These are phyloP conservation scores for Acleris laterana DNA, from an alignment of 2,888 invertebrate species.

Conservation along the genomic window DNA sequence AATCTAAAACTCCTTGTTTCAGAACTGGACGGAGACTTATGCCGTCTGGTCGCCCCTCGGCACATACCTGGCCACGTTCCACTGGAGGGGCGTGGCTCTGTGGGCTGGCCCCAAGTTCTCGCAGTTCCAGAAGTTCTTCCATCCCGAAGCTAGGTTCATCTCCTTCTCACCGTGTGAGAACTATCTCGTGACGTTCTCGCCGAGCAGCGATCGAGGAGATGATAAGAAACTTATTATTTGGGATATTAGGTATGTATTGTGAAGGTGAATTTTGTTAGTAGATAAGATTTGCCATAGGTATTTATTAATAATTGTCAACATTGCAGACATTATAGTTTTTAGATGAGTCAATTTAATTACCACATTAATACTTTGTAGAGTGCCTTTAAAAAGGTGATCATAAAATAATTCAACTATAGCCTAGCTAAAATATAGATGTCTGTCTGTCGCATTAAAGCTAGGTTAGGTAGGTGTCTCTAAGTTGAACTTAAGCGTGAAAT, in stretches of 20 bases:
- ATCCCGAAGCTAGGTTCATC: conserved; percentile 95
- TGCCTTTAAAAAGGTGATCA: too few species aligned
- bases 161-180: conserved; percentile 99
- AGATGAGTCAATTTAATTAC: too few species aligned
- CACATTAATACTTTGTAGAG: too few species aligned
- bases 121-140: conserved; percentile 96
- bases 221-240: conserved; percentile 96
- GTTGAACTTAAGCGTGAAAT: too few species aligned
- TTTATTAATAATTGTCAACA: too few species aligned
- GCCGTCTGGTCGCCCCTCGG: conserved; percentile 99
- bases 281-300: too few species aligned
- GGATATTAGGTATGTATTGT: conserved; percentile 90
- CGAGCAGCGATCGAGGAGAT: conserved; percentile 88
- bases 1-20: conserved; percentile 25
- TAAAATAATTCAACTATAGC: too few species aligned
- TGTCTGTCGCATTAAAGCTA: too few species aligned
- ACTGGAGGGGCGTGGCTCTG: conserved; percentile 96
- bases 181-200: conserved; percentile 97
- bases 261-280: too few species aligned
- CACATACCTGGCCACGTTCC: conserved; percentile 98
- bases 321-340: too few species aligned
- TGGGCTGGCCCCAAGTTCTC: conserved; percentile 98
- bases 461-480: too few species aligned
- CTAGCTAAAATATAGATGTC: too few species aligned
- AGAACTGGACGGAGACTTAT: conserved; percentile 98